These are phyloP conservation scores for Iguana delicatissima DNA, from an alignment of 2,797 vertebrate genomes.

Conservation along the genomic window DNA sequence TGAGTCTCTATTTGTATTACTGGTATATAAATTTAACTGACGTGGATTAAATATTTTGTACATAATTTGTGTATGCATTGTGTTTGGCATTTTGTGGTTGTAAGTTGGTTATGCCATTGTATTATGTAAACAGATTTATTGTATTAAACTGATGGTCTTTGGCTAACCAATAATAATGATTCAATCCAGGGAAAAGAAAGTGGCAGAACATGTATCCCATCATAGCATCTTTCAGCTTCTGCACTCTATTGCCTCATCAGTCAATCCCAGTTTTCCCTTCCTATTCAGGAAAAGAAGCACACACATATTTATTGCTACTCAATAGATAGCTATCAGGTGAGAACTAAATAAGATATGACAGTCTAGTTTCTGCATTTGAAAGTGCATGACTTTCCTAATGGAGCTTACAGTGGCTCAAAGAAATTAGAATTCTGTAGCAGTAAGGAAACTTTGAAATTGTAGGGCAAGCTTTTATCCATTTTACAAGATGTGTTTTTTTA, in stretches of 20 bases:
- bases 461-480: neutral
- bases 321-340: conserved; percentile 19
- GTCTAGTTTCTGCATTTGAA: conserved; percentile 46
- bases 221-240: neutral
- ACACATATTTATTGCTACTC: neutral
- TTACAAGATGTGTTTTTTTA: neutral
- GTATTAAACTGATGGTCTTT: no score
- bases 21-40: no score
- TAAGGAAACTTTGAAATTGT: conserved; percentile 36
- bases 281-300: rapidly evolving
- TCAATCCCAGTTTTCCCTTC: neutral
- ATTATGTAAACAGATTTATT: no score
- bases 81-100: no score
- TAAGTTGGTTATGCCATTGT: no score
- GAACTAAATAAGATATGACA: conserved; percentile 50
- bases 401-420: conserved; percentile 33
- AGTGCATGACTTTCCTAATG: conserved; percentile 58
- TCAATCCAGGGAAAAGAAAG: neutral
- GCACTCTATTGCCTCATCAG: neutral
- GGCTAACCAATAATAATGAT: no score
- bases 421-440: conserved; percentile 59
- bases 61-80: no score
- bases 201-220: neutral
- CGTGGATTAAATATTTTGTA: no score
- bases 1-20: no score